Evolutionary conservation across 1,140 invertebrate species (phyloP).

Genomic region (Lamellibrachia luymesi): DNA sequence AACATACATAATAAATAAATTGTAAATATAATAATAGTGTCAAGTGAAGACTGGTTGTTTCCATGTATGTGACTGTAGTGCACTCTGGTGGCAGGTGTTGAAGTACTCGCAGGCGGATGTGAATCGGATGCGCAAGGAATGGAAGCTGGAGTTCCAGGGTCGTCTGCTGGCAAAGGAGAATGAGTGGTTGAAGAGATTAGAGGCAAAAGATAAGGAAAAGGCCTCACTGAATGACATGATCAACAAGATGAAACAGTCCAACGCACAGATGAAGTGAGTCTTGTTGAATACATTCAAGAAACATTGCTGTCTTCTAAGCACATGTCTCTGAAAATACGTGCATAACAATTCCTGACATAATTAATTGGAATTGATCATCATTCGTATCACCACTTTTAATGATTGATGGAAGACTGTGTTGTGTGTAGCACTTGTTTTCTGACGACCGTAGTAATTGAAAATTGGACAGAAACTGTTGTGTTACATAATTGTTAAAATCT

Average conservation of each 20-base stretch:
- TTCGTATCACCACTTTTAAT: too few species aligned
- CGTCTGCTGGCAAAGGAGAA: conserved; percentile 54
- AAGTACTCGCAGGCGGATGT: conserved; percentile 48
- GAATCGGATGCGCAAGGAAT: conserved; percentile 47
- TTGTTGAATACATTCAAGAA: not conserved
- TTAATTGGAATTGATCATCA: too few species aligned
- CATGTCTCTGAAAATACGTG: not conserved
- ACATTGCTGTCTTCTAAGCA: not conserved
- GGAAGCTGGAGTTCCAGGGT: conserved; percentile 56
- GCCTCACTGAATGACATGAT: not conserved
- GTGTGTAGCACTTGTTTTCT: too few species aligned
- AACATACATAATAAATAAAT: too few species aligned
- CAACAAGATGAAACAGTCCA: not conserved
- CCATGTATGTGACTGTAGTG: not conserved
- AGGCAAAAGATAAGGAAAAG: conserved; percentile 21
- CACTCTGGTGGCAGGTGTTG: conserved; percentile 33
- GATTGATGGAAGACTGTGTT: too few species aligned
- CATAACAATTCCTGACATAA: too few species aligned
- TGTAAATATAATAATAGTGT: not conserved
- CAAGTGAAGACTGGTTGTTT: not conserved
- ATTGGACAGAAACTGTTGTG: too few species aligned
- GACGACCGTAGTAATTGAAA: too few species aligned
- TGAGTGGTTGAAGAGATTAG: conserved; percentile 46
- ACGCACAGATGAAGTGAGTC: not conserved
- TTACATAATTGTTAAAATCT: too few species aligned